Evolutionary conservation across 2,888 invertebrate species (phyloP).

Genomic region (Sesia bembeciformis): DNA sequence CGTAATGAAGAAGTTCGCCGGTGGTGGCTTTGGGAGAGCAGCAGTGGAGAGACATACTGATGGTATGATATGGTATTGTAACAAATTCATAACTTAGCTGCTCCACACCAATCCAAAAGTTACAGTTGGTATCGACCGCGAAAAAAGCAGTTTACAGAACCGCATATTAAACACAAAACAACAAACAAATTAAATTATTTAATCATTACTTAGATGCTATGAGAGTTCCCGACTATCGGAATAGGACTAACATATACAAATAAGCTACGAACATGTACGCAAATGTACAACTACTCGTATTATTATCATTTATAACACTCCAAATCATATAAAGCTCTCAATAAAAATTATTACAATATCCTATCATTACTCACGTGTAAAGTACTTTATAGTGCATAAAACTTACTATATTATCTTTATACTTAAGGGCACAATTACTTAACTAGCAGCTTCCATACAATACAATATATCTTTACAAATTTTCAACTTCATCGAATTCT

Average conservation of each 20-base stretch:
- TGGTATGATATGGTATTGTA: too few species aligned
- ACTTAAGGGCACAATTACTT: not conserved
- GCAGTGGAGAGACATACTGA: too few species aligned
- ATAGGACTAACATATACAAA: not conserved
- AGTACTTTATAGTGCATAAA: not conserved
- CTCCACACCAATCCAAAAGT: not conserved
- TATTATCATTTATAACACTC: not conserved
- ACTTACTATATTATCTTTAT: not conserved
- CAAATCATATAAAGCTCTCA: not conserved
- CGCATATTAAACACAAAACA: not conserved
- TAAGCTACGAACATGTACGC: not conserved
- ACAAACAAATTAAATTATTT: conserved; percentile 9
- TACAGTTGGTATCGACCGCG: not conserved
- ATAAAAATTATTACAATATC: not conserved
- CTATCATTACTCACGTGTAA: not conserved
- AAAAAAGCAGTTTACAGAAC: not conserved
- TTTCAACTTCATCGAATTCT: conserved; percentile 19
- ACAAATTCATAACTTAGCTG: too few species aligned
- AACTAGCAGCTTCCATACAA: conserved; percentile 7
- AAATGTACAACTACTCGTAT: too few species aligned
- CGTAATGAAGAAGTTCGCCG: too few species aligned
- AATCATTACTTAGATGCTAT: conserved; percentile 22
- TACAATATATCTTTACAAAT: conserved; percentile 23
- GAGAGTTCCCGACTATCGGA: conserved; percentile 19
- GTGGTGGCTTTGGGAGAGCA: too few species aligned